Percentiles rank a stretch among this genome's conserved stretches.
Conservation (phyloP, 2,113 vertebrate species). For the Origma solitaria region DNA sequence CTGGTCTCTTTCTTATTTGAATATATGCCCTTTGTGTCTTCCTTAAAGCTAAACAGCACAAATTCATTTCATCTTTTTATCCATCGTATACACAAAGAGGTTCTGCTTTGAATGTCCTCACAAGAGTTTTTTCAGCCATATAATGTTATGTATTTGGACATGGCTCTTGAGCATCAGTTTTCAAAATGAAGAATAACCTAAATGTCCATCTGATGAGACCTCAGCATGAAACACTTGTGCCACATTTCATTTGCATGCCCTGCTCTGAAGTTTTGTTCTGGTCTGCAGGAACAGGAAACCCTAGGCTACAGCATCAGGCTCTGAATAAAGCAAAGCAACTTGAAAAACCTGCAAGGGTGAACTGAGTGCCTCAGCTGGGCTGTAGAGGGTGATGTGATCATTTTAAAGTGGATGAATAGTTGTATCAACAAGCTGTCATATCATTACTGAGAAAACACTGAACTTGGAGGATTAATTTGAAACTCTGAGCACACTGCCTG, state of each 20-base stretch:
- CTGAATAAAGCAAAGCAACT: not conserved
- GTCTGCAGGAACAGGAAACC: not conserved
- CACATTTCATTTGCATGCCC: rapidly evolving
- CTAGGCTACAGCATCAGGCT: not conserved
- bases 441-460: not conserved
- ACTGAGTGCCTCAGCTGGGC: not conserved
- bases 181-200: not conserved
- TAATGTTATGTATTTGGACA: rapidly evolving
- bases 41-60: not conserved
- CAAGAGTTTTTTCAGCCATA: not conserved
- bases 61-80: not conserved
- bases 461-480: not conserved
- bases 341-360: not conserved
- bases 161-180: not conserved
- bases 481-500: not conserved
- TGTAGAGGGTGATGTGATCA: not conserved
- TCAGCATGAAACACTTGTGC: not conserved
- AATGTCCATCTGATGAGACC: not conserved
- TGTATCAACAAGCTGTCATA: not conserved
- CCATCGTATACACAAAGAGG: not conserved
- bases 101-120: not conserved
- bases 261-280: not conserved
- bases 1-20: not conserved
- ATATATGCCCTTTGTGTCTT: not conserved
- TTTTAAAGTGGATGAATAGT: not conserved